Base-by-base conservation (phyloP, 2,113 vertebrate species). In the Chaetops frenatus region DNA sequence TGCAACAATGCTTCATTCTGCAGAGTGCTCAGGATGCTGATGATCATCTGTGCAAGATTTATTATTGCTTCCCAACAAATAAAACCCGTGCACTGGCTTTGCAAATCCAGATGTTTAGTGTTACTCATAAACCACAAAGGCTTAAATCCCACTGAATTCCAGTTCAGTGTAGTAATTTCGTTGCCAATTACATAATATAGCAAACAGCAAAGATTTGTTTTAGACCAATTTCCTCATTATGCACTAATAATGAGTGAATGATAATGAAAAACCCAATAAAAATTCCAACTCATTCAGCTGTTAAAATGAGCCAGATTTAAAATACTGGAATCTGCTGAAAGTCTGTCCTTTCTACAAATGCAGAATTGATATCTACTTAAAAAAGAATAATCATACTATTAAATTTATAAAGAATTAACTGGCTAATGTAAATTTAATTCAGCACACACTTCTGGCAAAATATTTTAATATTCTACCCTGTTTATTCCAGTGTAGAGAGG, bases 381-480 rank as follows among this genome's bases (percentile, higher is more conserved):
- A 57, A 65, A 48, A 73, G 56, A 74, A 67, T 56, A 80, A 62
- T 31, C 16, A 12, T 60, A 36, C 15, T 33, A 74, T 64, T 66
- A 93, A 93, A 57, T 76, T 76, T 10, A 69, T 62, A 60, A 96
- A 79, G 28, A 85, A 94, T 85, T 57, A 80, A 40, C 25, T 64
- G 66, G 19, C 16, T 94, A 83, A 61, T 88, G 20, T 6, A 65
- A 91, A 10, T 53, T 89, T 84, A 96, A 95, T 87, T 95, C 92
- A 83, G n/a, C 47, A 67, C 74, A 64, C 31, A 65, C 27, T 74
- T 36, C 62, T 89, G 67, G 58, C 57, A 93, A 10, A 54, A 38
- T 67, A 70, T 57, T 90, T 90, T 92, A 69, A 58, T 86, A 62
- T 83, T 85, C 61, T 61, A 76, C 56, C 67, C 57, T 84, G 70